These are phyloP conservation scores for Chelonus insularis DNA, from an alignment of 1,140 invertebrate genomes.

Conservation along the genomic window DNA sequence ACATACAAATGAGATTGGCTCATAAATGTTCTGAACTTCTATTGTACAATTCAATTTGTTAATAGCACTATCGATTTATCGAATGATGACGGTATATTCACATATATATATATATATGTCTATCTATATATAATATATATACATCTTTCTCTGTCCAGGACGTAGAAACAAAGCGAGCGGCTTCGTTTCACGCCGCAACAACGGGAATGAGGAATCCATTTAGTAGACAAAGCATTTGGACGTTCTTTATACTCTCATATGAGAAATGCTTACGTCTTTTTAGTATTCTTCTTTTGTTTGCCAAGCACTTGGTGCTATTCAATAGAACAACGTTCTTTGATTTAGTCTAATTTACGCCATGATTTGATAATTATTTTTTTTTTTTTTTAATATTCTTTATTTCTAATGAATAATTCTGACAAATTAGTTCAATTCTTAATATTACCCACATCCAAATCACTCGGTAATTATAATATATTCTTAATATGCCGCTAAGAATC, in stretches of 20 bases:
- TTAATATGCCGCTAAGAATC: no score
- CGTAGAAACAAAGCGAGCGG: conserved; percentile 42
- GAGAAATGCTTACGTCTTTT: conserved; percentile 21
- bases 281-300: conserved; percentile 16
- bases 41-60: conserved; percentile 53
- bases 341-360: conserved; percentile 22
- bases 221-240: conserved; percentile 36
- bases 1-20: conserved; percentile 30
- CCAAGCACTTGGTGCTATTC: conserved; percentile 1
- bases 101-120: conserved; percentile 34
- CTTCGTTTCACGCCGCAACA: conserved; percentile 29
- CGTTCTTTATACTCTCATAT: conserved; percentile 8
- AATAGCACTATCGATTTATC: conserved; percentile 42
- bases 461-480: no score
- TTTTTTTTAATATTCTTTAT: neutral
- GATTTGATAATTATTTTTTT: conserved; percentile 13
- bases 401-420: conserved; percentile 1
- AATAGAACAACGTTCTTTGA: conserved; percentile 18
- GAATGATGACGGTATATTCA: neutral
- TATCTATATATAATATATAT: conserved; percentile 1
- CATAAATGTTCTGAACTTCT: conserved; percentile 11
- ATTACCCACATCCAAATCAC: no score
- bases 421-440: no score
- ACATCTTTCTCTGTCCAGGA: conserved; percentile 6
- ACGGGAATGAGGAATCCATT: conserved; percentile 38